phyloP scores from a whole-genome alignment of 2,113 vertebrate species.

The Rana temporaria region DNA sequence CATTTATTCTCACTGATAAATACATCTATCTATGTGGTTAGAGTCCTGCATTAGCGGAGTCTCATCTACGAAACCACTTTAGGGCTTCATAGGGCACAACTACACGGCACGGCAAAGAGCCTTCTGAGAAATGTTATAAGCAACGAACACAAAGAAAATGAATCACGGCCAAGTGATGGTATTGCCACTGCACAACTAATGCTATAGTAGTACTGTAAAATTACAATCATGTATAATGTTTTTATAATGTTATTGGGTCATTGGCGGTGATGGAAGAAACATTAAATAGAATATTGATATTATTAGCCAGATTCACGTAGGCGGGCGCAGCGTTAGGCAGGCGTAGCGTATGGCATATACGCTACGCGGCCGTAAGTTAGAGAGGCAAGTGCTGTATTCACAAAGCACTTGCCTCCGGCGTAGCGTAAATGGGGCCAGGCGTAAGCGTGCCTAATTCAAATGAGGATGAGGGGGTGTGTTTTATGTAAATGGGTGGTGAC shows the following conservation, averaged over 20 bases:
- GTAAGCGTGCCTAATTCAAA: no score
- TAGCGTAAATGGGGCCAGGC: no score
- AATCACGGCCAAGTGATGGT: slow-evolving; percentile 1
- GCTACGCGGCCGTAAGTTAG: no score
- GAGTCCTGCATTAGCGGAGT: slow-evolving; percentile 12
- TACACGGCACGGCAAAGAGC: background rate
- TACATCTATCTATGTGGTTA: slow-evolving; percentile 43
- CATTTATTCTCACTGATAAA: slow-evolving; percentile 47
- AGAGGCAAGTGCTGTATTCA: no score
- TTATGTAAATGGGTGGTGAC: no score
- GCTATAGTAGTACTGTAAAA: no score
- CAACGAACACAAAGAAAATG: slow-evolving; percentile 14
- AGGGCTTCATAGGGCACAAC: slow-evolving; percentile 1
- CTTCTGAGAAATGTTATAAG: slow-evolving; percentile 9
- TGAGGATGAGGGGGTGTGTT: no score
- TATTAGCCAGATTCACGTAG: no score
- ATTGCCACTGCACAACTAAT: background rate
- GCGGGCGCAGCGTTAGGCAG: no score
- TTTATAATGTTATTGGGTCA: background rate
- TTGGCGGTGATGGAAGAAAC: background rate
- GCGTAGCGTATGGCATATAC: no score
- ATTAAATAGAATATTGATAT: background rate
- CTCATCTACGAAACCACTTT: slow-evolving; percentile 36
- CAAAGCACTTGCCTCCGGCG: no score
- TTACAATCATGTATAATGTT: background rate